These are phyloP conservation scores for Brachionus paranguensis DNA, from an alignment of 1,140 invertebrate species.

Conservation along the genomic window DNA sequence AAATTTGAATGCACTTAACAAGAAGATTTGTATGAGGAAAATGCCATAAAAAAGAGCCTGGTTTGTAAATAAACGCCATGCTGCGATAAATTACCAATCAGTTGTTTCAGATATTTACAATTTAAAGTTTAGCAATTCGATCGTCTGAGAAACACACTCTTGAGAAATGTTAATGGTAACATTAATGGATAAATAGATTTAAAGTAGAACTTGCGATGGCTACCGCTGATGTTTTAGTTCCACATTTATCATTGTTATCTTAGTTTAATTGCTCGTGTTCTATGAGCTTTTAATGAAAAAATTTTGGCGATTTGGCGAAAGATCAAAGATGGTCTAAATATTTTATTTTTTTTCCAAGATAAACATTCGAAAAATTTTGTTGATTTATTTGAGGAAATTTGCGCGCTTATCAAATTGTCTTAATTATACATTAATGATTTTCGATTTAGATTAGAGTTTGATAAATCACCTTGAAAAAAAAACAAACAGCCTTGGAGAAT, in stretches of 20 bases:
- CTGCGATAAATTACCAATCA: constrained; percentile 7
- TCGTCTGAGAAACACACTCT: not conserved
- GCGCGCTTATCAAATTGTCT: not conserved
- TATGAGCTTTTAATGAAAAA: not conserved
- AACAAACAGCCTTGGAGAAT: not conserved
- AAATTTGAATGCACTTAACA: constrained; percentile 6
- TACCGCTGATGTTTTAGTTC: not conserved
- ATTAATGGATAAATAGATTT: not conserved
- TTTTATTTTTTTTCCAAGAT: not conserved
- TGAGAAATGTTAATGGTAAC: not conserved
- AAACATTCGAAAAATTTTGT: not conserved
- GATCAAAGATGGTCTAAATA: not conserved
- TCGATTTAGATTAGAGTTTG: constrained; percentile 1
- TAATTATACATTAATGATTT: constrained; percentile 31
- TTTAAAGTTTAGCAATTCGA: not conserved
- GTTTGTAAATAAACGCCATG: constrained; percentile 9
- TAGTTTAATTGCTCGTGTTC: not conserved
- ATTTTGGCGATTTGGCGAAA: not conserved
- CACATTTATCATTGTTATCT: not conserved
- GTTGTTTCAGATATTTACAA: not conserved
- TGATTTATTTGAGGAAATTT: not conserved
- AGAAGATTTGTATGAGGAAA: not conserved
- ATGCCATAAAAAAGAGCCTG: not conserved
- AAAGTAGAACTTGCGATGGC: not conserved
- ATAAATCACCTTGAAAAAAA: constrained; percentile 2